Conservation (phyloP, 2,797 vertebrate species). For the Uromys caudimaculatus region DNA sequence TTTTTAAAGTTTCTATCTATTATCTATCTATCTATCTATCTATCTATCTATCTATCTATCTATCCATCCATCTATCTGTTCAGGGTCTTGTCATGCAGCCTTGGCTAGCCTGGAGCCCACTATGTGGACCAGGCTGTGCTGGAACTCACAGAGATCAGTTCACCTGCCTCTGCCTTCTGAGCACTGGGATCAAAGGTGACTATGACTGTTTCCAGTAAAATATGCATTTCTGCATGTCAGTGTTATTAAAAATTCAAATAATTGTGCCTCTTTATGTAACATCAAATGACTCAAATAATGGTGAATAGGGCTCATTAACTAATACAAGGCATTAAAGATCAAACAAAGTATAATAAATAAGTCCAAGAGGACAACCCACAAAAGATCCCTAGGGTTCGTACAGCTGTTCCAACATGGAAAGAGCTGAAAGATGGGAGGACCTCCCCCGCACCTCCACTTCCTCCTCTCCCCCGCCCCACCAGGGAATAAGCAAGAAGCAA, state of each 20-base stretch:
- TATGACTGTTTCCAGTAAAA: background rate
- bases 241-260: conserved; percentile 82
- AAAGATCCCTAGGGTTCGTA: conserved; percentile 32
- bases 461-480: background rate
- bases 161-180: background rate
- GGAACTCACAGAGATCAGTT: background rate
- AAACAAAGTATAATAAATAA: conserved; percentile 67
- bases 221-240: background rate
- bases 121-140: background rate
- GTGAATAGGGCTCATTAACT: conserved; percentile 58
- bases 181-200: background rate
- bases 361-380: conserved; percentile 78
- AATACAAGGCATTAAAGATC: conserved; percentile 83
- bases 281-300: conserved; percentile 56
- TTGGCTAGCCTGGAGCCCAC: background rate
- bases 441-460: background rate
- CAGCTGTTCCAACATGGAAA: conserved; percentile 48
- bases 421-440: conserved; percentile 41
- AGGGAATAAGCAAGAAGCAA: background rate
- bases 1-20: background rate
- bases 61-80: background rate
- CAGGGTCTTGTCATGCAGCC: background rate
- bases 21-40: background rate
- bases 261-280: conserved; percentile 43
- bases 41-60: background rate